Conservation (phyloP, 2,113 vertebrate genomes). For the Paramisgurnus dabryanus region DNA sequence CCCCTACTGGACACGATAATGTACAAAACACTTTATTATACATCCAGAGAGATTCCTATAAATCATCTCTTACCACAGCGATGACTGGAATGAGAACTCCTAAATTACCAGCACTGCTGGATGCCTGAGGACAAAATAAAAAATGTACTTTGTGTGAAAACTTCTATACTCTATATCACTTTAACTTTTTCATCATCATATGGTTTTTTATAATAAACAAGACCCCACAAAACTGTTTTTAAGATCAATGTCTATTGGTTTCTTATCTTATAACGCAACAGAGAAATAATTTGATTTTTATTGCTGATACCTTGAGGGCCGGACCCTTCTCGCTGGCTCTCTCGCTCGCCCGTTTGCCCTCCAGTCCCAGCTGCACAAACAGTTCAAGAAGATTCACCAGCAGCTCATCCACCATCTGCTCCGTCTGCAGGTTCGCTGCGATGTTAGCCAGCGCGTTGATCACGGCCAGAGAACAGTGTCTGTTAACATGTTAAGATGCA, state of each 20-base stretch:
- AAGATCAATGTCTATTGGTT: no score
- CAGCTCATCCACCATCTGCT: constrained; percentile 93
- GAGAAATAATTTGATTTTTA: background rate
- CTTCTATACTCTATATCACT: background rate
- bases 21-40: no score
- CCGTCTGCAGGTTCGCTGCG: constrained; percentile 92
- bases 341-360: constrained; percentile 96
- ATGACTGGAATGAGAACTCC: constrained; percentile 97
- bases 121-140: constrained; percentile 79
- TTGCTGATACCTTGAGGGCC: constrained; percentile 83
- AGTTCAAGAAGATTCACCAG: constrained; percentile 97
- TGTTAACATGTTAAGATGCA: constrained; percentile 49
- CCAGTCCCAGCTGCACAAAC: constrained; percentile 95
- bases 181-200: background rate
- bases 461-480: constrained; percentile 88
- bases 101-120: constrained; percentile 96
- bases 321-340: constrained; percentile 95
- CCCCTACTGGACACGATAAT: no score
- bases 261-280: no score
- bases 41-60: no score
- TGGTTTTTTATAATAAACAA: background rate
- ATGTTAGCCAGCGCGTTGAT: constrained; percentile 96
- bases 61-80: constrained; percentile 85
- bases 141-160: no score
- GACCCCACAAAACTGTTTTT: no score